Evolutionary conservation across 2,797 vertebrate genomes (phyloP).

Genomic region (Acipenser transmontanus): DNA sequence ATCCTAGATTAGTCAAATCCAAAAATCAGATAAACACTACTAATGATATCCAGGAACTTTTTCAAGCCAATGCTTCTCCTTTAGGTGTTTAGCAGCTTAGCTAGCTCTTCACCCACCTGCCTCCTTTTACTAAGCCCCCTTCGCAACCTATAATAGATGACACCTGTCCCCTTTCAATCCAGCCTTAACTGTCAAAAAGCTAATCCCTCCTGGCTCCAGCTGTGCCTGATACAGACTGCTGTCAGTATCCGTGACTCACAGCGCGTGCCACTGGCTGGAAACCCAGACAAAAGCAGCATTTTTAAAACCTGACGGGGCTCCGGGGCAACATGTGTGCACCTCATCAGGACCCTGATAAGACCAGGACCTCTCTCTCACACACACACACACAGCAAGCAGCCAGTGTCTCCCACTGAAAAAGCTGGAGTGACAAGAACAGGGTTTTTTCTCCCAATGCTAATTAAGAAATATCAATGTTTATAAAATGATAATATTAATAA

Average conservation of each 20-base stretch:
- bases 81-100: background rate
- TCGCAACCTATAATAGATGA: conserved; percentile 54
- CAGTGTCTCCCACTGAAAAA: conserved; percentile 1
- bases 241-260: background rate
- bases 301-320: conserved; percentile 23
- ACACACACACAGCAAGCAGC: no score
- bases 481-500: no score
- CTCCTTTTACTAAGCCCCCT: conserved; percentile 32
- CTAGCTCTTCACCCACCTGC: conserved; percentile 14
- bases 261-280: conserved; percentile 4
- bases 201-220: conserved; percentile 29
- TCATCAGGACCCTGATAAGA: conserved; percentile 1
- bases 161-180: conserved; percentile 68
- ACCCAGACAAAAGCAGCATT: conserved; percentile 28
- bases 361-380: background rate
- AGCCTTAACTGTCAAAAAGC: conserved; percentile 51
- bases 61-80: background rate
- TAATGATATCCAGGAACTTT: no score
- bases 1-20: no score
- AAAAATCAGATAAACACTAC: no score
- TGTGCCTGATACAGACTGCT: conserved; percentile 37
- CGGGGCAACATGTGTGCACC: conserved; percentile 18
- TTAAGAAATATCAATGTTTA: no score
- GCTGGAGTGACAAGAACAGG: no score
- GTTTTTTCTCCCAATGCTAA: no score